Conservation (phyloP, 2,888 invertebrate genomes). For the Nezara viridula region DNA sequence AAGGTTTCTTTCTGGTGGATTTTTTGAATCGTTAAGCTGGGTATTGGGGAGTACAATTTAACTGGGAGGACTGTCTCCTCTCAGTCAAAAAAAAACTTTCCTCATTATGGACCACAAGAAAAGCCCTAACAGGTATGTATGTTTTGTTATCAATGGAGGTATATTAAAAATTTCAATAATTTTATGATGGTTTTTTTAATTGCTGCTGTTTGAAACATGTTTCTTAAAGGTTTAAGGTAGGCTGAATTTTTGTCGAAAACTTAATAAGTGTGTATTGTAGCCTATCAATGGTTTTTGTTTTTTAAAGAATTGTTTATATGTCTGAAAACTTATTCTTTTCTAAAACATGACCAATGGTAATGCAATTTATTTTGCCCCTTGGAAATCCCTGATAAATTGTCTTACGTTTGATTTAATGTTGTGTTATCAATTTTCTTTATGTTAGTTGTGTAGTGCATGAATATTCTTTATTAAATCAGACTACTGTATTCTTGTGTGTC, state of each 20-base stretch:
- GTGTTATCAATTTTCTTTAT: conserved; percentile 6
- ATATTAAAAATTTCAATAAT: conserved; percentile 6
- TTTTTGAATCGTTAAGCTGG: conserved; percentile 54
- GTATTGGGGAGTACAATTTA: conserved; percentile 51
- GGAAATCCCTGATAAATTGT: conserved; percentile 33
- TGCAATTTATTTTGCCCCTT: conserved; percentile 35
- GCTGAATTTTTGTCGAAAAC: conserved; percentile 23
- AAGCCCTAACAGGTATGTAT: conserved; percentile 58
- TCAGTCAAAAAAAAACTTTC: conserved; percentile 50
- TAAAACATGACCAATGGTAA: neutral
- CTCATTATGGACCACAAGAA: conserved; percentile 60
- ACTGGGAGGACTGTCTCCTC: conserved; percentile 59
- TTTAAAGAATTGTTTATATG: conserved; percentile 42
- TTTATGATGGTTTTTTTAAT: conserved; percentile 38
- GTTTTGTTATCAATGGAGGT: neutral
- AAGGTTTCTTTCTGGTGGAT: conserved; percentile 40
- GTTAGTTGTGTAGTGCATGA: conserved; percentile 26
- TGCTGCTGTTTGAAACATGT: conserved; percentile 36
- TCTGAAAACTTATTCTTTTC: conserved; percentile 41
- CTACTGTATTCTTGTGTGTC: neutral
- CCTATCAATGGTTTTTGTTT: conserved; percentile 30
- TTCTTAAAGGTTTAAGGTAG: conserved; percentile 33
- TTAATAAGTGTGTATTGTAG: conserved; percentile 26
- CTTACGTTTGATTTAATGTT: conserved; percentile 35
- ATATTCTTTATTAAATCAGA: conserved; percentile 11